These are phyloP conservation scores for Pluvianellus socialis DNA, from an alignment of 2,113 vertebrate genomes.

Conservation along the genomic window DNA sequence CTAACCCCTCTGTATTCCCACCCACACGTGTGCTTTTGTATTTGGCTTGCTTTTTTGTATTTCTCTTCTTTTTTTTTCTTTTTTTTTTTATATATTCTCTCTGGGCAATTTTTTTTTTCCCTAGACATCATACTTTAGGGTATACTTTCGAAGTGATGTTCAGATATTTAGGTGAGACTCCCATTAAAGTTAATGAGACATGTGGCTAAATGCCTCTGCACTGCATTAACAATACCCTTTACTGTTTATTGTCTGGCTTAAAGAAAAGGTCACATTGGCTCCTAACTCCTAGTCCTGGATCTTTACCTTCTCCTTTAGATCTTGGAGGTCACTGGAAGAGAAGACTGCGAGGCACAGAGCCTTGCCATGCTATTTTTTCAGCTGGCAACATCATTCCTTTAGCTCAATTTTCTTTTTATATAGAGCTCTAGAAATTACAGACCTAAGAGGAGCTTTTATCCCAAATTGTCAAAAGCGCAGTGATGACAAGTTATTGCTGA, in stretches of 20 bases:
- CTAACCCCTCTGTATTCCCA: background rate
- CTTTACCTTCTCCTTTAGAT: background rate
- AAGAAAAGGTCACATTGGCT: conserved; percentile 53
- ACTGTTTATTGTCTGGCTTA: conserved; percentile 38
- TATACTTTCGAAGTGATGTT: background rate
- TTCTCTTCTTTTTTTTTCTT: background rate
- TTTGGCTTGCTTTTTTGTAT: background rate
- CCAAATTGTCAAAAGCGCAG: background rate
- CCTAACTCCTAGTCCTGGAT: background rate
- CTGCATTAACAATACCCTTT: conserved; percentile 35
- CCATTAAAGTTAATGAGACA: conserved; percentile 68
- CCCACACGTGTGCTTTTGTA: background rate
- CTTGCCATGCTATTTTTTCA: background rate
- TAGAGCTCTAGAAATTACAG: background rate
- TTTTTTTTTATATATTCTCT: background rate
- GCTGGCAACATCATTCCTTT: background rate
- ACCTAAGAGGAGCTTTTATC: background rate
- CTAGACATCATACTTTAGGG: background rate
- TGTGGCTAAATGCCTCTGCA: conserved; percentile 53
- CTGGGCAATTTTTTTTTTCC: background rate
- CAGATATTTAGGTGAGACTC: conserved; percentile 43
- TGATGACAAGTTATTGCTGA: background rate
- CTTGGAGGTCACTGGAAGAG: background rate
- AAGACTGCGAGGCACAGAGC: background rate
- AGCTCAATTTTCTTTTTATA: background rate